Base-by-base conservation (phyloP, 2,888 invertebrate genomes). In the Dicycla oo region DNA sequence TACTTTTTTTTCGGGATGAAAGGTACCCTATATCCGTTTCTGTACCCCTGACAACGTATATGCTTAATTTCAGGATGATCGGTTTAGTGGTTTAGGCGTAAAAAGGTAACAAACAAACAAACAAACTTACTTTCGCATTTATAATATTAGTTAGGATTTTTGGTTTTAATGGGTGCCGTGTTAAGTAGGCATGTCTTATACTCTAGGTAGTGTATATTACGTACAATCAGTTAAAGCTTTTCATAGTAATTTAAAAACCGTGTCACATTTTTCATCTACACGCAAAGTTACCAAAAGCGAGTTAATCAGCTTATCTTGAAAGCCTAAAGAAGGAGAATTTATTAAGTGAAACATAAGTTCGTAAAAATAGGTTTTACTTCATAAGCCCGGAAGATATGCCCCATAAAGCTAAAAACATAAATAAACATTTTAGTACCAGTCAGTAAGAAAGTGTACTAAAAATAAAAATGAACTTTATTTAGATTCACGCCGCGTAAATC, bases 401-500 rank as follows among this genome's bases (percentile, higher is more conserved):
- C 34, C 62, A 73, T 82, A 73, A 82, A 82, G 56, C 65, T 40
- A 68, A 66, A 76, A 74, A 79, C 80, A 80, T 82, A 79, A 82
- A 79, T 74, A 82, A 82, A 73, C 73, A 82, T 80, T 80, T 80
- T 82, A 80, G 54, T 82, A 49, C 69, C 49, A 63, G 74, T 64
- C 79, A 64, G 69, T 73, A 69, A 79, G 74, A 73, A 79, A 69
- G 66, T 69, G 58, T 79, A 80, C 51, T 80, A 82, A 82, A 74
- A 80, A 79, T 69, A 82, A 82, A 79, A 82, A 69, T 67, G 69
- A 58, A 80, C 69, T 80, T 79, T 80, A 82, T 80, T 80, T 80
- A 80, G 69, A 82, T 80, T 82, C 80, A 82, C 83, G 80, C 63
- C 67, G 69, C 83, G 80, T 74, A 65, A 69, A 82, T 80, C 83